A percentile compares a stretch with the other conserved stretches of the same genome.
Conservation (phyloP, 2,797 vertebrate species). For the Darevskia mixta region DNA sequence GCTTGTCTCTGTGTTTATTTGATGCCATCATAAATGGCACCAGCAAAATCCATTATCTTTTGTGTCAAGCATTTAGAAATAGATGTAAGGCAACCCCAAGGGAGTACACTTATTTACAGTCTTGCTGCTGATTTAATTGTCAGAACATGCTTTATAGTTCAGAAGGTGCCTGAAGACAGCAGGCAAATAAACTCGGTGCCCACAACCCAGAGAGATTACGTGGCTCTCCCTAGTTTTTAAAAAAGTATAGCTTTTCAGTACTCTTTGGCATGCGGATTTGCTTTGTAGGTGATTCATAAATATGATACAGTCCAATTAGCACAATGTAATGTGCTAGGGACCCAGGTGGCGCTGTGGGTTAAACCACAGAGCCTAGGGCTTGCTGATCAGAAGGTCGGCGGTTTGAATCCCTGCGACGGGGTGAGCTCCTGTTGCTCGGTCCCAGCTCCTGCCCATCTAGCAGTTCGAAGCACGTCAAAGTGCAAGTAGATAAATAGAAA, state of each 20-base stretch:
- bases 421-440: too few species aligned
- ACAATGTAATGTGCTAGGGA: background rate
- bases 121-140: conserved; percentile 42
- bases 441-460: too few species aligned
- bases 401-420: too few species aligned
- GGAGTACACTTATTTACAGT: conserved; percentile 26
- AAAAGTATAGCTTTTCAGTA: background rate
- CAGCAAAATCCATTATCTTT: conserved; percentile 50
- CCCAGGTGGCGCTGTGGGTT: too few species aligned
- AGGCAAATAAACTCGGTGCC: background rate
- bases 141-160: conserved; percentile 37
- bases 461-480: too few species aligned
- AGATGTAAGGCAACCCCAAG: conserved; percentile 41
- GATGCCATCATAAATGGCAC: conserved; percentile 50
- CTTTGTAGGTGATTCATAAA: background rate
- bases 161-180: conserved; percentile 28
- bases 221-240: conserved; percentile 2
- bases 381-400: too few species aligned
- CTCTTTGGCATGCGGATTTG: background rate
- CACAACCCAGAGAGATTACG: background rate
- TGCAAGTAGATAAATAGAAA: too few species aligned
- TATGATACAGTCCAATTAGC: background rate
- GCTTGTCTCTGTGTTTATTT: conserved; percentile 50
- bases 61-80: conserved; percentile 54
- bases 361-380: too few species aligned